Evolutionary conservation across 2,888 invertebrate genomes (phyloP), one percentile per base, ranked within the genome.

Genomic region (Drosophila macrothrix): DNA sequence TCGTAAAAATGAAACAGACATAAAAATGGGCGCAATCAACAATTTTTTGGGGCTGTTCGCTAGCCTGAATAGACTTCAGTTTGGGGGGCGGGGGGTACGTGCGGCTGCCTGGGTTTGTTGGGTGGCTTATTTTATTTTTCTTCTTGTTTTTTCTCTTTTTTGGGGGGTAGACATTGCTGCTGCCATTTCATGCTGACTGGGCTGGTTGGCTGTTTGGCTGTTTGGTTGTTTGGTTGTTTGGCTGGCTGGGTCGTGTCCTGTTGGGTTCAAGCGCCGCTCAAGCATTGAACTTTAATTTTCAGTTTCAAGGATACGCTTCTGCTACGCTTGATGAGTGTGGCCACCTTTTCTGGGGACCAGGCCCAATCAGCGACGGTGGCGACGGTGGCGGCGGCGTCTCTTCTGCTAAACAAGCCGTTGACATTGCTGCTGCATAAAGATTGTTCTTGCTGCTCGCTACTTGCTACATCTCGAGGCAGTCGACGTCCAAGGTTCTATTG

Each of bases 211-310:
- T 12, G 33, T 22, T 71, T n/a, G n/a, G 69, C 70, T 78, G 77
- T 59, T 0, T 41, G 41, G 41, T 9, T 35, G 29, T 6, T 22
- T n/a, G n/a, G 22, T n/a, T 53, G 28, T n/a, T 29, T 14, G 28
- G 31, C 52, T 52, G 75, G 70, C 75, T 75, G 78, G 68, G 72
- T 80, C 80, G 80, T 82, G 87, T 64, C 82, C 82, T 76, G 82
- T 49, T 63, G 82, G 68, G 87, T 88, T 88, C 87, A 86, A 84
- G 65, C 82, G 80, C 86, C 84, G 82, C 67, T 59, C 81, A 90
- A 88, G 74, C 87, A 82, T 88, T 90, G 86, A 90, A 90, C 90
- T 90, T 88, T 76, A 83, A 82, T 76, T 90, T 85, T 61, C 66
- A 64, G 53, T 80, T 80, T 88, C 87, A 88, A 88, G 87, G 87